Evolutionary conservation across 1,140 invertebrate genomes (phyloP), one percentile per base, ranked within the genome.

Genomic region (Paralvinella palmiformis): DNA sequence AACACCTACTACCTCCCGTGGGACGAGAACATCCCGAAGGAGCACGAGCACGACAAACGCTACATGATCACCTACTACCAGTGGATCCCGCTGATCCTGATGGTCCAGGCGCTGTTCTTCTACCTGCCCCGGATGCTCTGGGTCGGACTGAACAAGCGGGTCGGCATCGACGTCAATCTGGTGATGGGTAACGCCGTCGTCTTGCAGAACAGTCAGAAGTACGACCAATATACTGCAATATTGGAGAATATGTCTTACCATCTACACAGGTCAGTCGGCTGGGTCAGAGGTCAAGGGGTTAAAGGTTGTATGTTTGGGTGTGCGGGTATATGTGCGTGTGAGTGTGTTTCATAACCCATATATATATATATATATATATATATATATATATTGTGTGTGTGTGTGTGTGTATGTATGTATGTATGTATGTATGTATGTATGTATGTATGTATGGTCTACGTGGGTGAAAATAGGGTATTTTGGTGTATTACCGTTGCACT

Each of bases 41-140:
- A 17, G 35, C 33, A 60, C 22, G 58, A 60, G 41, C 64, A 73
- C 3, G 65, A 68, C 59, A 71, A 73, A 22, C 73, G 62, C 5
- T 20, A 63, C n/a, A 48, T 48, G 29, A 58, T 63, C n/a, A 17
- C 27, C 27, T 63, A 63, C 53, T 63, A 63, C 52, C 62, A 63
- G 44, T 63, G 62, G 62, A 63, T 63, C 10, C 62, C 62, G 24
- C 60, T 63, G 32, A 58, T 63, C 64, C 29, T 85, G 15, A 67
- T 85, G 29, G 75, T 83, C 2, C 83, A 84, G 73, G 84, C 83
- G 5, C 75, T 83, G 32, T 75, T 84, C 58, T 85, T 85, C 71
- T 84, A 84, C 68, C 62, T 84, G 53, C 84, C 84, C 0, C 82
- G 84, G 64, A 81, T 85, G 17, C 73, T 85, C 22, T 85, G 84